Base-by-base conservation (phyloP, 2,113 vertebrate species). In the Lucifuga dentata region DNA sequence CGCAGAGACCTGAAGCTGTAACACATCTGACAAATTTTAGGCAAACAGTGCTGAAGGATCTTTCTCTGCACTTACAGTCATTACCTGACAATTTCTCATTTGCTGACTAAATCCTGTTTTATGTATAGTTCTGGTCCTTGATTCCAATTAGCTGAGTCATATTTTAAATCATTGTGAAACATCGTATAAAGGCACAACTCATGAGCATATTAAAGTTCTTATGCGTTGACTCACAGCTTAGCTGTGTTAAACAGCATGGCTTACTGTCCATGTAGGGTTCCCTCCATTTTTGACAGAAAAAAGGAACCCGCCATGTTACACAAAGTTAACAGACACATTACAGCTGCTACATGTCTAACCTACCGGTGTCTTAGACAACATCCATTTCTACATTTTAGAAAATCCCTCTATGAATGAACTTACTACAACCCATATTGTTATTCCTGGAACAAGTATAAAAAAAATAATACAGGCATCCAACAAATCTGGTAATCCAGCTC, bases 151-250 rank as follows among this genome's bases (percentile, higher is more conserved):
- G n/a, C n/a, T n/a, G n/a, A n/a, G 26, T 29, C 26, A 7, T 29
- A 29, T 7, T 29, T 3, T 29, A 29, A 29, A 29, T 7, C 7
- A 29, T 7, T 5, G 26, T 29, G 3, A 29, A 29, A 7, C 26
- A 7, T 3, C 3, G 7, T 7, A 3, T 7, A 29, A 29, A 29
- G 26, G 26, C 26, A 29, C 26, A 29, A 29, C 26, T 7, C 3
- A 7, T 29, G 26, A 7, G 3, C 26, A 7, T 3, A 7, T 29
- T 5, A 29, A 29, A 7, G 3, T 7, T 29, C 26, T 50, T 23
- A 33, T 44, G 17, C 11, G 23, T 20, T 41, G 68, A 78, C 19
- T 83, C 72, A 60, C 24, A 33, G 36, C 29, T 73, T 11, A 21
- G n/a, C 16, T 36, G 12, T 26, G 20, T 5, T 35, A 32, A 23